A percentile compares a stretch with the other conserved stretches of the same genome.
These are phyloP conservation scores for Chloropsis hardwickii DNA, from an alignment of 2,113 vertebrate species.

Conservation along the genomic window DNA sequence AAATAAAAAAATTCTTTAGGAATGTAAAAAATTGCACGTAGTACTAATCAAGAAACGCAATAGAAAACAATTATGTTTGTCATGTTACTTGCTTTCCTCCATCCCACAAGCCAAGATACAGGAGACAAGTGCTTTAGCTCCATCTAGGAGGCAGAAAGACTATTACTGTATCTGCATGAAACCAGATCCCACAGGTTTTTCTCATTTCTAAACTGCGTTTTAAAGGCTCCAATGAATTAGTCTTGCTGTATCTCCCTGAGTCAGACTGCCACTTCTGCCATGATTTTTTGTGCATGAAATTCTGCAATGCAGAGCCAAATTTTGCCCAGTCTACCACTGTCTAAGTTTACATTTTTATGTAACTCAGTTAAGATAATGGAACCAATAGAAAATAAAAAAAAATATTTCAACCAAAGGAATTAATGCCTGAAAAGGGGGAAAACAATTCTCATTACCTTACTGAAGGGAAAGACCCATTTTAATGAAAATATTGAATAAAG, in stretches of 20 bases:
- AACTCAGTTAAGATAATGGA: neutral
- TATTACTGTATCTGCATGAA: neutral
- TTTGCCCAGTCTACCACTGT: neutral
- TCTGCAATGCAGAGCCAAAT: neutral
- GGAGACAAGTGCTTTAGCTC: constrained; percentile 57
- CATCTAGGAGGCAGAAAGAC: constrained; percentile 51
- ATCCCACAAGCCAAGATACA: neutral
- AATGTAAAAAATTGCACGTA: neutral
- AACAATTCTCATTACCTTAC: neutral
- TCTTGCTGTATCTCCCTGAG: neutral
- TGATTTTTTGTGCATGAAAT: neutral
- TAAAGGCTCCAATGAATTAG: neutral
- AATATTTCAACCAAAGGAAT: neutral
- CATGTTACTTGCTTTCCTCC: neutral
- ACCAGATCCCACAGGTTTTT: neutral
- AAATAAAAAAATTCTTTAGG: neutral
- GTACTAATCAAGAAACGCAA: neutral
- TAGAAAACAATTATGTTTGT: neutral
- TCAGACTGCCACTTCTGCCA: neutral
- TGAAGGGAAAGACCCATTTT: neutral
- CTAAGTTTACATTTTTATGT: neutral
- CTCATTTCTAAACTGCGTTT: neutral
- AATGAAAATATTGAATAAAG: neutral
- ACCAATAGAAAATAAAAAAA: neutral
- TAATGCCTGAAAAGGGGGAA: neutral